Percentiles rank a stretch among this genome's conserved stretches.
Evolutionary conservation across 2,113 vertebrate species (phyloP).

Genomic region (Fregetta grallaria): DNA sequence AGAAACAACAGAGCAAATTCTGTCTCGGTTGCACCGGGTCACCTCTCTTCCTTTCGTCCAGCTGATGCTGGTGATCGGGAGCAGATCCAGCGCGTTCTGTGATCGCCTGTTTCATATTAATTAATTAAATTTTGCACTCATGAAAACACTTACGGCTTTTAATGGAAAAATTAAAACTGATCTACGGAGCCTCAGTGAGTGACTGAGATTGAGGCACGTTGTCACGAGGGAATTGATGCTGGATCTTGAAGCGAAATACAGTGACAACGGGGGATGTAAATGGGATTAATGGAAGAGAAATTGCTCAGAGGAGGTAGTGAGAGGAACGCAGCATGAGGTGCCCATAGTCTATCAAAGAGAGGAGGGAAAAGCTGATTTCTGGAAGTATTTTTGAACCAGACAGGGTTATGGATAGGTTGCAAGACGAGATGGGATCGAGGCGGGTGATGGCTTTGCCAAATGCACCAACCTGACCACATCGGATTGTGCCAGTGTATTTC

Average conservation of each 20-base stretch:
- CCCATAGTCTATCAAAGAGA: background rate
- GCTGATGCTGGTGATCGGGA: background rate
- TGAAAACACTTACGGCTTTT: background rate
- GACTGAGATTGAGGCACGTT: background rate
- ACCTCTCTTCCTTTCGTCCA: background rate
- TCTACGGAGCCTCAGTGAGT: fast-evolving
- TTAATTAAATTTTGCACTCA: background rate
- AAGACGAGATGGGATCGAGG: background rate
- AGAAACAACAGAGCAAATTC: background rate
- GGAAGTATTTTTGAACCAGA: background rate
- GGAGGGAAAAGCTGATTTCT: background rate
- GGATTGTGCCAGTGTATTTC: background rate
- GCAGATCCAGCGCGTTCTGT: background rate
- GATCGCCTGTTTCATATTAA: background rate
- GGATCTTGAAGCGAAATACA: background rate
- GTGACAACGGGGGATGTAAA: background rate
- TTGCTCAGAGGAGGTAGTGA: background rate
- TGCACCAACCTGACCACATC: background rate
- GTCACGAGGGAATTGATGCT: background rate
- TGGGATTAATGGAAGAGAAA: background rate
- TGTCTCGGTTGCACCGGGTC: background rate
- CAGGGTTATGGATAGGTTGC: background rate
- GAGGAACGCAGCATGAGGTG: background rate
- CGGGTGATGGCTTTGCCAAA: background rate
- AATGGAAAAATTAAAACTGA: background rate